These are phyloP conservation scores for Cyphomyrus plagiostoma DNA, from an alignment of 2,113 vertebrate species.

Conservation along the genomic window DNA sequence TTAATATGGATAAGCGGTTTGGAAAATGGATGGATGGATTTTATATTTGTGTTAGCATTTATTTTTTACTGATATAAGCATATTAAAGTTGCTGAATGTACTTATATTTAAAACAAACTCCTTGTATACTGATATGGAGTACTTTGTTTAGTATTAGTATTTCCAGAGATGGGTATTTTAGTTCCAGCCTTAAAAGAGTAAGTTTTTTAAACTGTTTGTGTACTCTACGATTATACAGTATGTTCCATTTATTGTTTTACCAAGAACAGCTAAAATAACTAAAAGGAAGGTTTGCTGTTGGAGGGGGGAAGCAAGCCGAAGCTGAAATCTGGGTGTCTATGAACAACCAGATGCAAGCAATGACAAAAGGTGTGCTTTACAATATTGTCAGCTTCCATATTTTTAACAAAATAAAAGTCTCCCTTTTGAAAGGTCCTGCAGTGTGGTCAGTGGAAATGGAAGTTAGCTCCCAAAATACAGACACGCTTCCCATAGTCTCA, in stretches of 20 bases:
- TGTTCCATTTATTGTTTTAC: neutral
- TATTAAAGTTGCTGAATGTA: neutral
- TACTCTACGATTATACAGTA: neutral
- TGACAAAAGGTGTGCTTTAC: neutral
- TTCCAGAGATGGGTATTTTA: neutral
- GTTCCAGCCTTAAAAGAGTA: neutral
- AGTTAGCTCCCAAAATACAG: neutral
- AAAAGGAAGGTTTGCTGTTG: neutral
- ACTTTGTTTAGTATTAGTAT: neutral
- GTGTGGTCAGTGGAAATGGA: neutral
- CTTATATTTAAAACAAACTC: neutral
- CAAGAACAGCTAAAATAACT: neutral
- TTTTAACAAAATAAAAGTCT: neutral
- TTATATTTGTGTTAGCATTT: neutral
- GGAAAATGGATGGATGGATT: neutral
- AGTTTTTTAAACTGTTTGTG: neutral
- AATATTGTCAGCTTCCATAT: neutral
- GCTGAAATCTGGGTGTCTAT: neutral
- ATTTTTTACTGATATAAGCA: neutral
- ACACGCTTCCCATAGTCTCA: neutral
- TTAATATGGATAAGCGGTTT: neutral
- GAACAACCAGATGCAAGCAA: neutral
- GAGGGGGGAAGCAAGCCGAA: neutral
- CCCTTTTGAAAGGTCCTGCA: neutral
- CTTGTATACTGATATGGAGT: neutral